Evolutionary conservation across 92 coral and sea anemone genomes (phyloP), one percentile per base, ranked within the genome.

Genomic region (Hydrozoanthus gracilis): DNA sequence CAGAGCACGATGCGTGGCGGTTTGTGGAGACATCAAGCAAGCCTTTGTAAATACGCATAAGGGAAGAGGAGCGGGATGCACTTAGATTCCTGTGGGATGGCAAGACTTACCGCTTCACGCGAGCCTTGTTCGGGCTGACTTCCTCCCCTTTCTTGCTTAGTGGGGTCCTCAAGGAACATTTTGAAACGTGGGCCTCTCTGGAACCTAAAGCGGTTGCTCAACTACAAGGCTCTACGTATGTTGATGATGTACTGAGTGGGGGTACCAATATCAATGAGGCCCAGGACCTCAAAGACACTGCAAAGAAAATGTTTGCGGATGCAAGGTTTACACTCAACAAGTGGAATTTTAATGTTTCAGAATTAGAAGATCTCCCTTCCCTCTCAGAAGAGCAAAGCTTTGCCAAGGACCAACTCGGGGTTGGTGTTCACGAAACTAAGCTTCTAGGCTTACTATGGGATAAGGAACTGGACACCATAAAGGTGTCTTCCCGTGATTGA

Each of bases 191-290:
- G 74, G 74, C 74, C 50, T 69, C 74, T 10, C 74, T 50, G 14
- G 74, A 69, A 49, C 74, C 74, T 69, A 7, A 69, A 5, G 74
- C 49, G 4, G 74, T 74, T 49, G 67, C 73, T n/a, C 65, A 83
- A 47, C 65, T 83, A 68, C 62, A 73, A 5, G 58, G 76, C 52
- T 52, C 68, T 0, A 47, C 77, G 8, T 50, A 83, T 46, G 87
- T 83, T 27, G 87, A 83, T 62, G 87, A 83, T 75, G 78, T 83
- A 18, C 74, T 83, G 69, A 51, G 64, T 67, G 87, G 87, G 58
- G 87, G 87, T 51, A n/a, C 77, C 61, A 20, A 27, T 68, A 27
- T 52, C 39, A 74, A 65, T 49, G 78, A 83, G 73, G 87, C 70
- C 3, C 77, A 51, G 62, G 68, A 16, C 16, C 74, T 68, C 77